These are phyloP conservation scores for Plecturocebus donacophilus DNA, from an alignment of 2,113 vertebrate genomes.

Conservation along the genomic window DNA sequence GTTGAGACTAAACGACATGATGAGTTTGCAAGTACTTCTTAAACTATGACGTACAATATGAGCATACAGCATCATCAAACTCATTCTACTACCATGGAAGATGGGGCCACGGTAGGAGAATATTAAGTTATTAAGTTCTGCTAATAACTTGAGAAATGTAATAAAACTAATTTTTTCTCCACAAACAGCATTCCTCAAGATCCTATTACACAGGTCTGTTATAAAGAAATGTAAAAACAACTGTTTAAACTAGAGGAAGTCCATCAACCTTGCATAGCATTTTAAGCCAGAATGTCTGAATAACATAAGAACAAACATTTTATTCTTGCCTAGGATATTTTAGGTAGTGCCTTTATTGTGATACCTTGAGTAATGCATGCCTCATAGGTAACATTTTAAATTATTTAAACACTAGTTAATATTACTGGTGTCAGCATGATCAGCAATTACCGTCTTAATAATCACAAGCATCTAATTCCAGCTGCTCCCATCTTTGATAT, in stretches of 20 bases:
- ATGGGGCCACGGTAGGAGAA: background rate
- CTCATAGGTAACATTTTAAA: conserved; percentile 71
- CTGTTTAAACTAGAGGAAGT: background rate
- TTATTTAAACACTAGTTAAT: conserved; percentile 72
- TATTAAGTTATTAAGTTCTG: background rate
- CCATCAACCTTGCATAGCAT: background rate
- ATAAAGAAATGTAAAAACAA: background rate
- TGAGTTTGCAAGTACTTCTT: conserved; percentile 33
- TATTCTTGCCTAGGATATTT: background rate
- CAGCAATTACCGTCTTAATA: conserved; percentile 78
- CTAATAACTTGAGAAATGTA: background rate
- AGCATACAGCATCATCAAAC: background rate
- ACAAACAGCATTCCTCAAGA: background rate
- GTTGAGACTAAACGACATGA: background rate
- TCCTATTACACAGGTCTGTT: background rate
- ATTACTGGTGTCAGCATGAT: conserved; percentile 59
- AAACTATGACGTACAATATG: background rate
- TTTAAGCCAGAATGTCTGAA: conserved; percentile 15
- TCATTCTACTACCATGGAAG: background rate
- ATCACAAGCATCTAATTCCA: conserved; percentile 78
- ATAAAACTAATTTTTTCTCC: background rate
- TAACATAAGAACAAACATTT: conserved; percentile 44
- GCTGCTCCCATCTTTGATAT: conserved; percentile 80
- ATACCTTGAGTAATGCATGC: conserved; percentile 50
- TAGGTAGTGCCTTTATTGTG: conserved; percentile 36